A percentile compares a stretch with the other conserved stretches of the same genome.
Evolutionary conservation across 2,113 vertebrate species (phyloP).

Genomic region (Montifringilla adamsi): DNA sequence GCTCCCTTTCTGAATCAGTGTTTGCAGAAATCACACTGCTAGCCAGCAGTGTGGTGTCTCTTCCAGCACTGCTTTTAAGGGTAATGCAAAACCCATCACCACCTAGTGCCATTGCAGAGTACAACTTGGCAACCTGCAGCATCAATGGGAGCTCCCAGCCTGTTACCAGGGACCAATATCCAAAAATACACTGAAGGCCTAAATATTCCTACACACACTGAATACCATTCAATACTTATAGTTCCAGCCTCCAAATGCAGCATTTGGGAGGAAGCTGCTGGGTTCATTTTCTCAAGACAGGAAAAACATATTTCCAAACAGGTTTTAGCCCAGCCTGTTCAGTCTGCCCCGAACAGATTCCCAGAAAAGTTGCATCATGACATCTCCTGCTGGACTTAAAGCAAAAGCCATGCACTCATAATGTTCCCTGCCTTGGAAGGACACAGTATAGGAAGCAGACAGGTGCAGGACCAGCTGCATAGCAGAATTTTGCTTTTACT

Average conservation of each 20-base stretch:
- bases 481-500: neutral
- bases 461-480: neutral
- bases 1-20: neutral
- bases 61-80: neutral
- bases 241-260: neutral
- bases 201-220: neutral
- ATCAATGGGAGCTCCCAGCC: neutral
- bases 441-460: neutral
- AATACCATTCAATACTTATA: neutral
- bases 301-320: neutral
- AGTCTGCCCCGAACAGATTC: neutral
- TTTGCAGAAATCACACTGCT: neutral
- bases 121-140: neutral
- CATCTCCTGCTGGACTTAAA: neutral
- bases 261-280: neutral
- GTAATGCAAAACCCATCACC: conserved; percentile 22
- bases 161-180: neutral
- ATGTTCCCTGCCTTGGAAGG: neutral
- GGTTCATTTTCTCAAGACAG: neutral
- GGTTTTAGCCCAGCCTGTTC: neutral
- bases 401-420: neutral
- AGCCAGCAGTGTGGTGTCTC: neutral
- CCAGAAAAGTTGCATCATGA: neutral
- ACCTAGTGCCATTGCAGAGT: neutral
- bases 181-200: neutral